Conservation (phyloP, 2,888 invertebrate genomes). For the Eristalis arbustorum region DNA sequence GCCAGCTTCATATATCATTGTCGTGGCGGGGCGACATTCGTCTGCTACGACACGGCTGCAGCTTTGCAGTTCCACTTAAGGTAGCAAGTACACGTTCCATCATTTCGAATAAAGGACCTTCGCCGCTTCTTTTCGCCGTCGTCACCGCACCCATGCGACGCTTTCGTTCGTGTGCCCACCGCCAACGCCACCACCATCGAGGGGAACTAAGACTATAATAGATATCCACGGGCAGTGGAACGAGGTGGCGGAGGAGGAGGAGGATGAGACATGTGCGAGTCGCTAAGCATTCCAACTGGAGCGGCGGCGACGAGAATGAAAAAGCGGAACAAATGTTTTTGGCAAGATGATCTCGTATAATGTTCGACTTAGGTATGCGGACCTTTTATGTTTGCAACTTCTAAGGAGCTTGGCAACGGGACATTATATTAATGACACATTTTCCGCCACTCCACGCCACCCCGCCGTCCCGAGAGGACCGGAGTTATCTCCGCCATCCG, state of each 20-base stretch:
- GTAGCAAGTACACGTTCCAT: slow-evolving; percentile 59
- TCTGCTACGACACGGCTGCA: slow-evolving; percentile 18
- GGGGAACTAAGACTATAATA: not conserved
- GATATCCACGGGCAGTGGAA: not conserved
- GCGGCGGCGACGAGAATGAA: slow-evolving; percentile 50
- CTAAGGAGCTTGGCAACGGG: slow-evolving; percentile 51
- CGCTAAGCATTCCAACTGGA: slow-evolving; percentile 37
- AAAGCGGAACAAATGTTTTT: slow-evolving; percentile 67
- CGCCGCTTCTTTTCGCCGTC: not conserved
- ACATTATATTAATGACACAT: slow-evolving; percentile 69
- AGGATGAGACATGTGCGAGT: slow-evolving; percentile 26
- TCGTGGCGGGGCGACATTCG: slow-evolving; percentile 55
- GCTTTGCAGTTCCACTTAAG: slow-evolving; percentile 22
- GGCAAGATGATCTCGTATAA: slow-evolving; percentile 69
- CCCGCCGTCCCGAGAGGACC: not conserved
- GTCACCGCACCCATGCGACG: no score
- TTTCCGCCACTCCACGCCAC: slow-evolving; percentile 45
- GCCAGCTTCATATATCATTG: slow-evolving; percentile 65
- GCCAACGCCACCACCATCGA: not conserved
- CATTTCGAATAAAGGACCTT: slow-evolving; percentile 53
- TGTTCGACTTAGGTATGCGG: slow-evolving; percentile 68
- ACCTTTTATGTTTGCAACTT: slow-evolving; percentile 53
- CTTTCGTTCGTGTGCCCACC: no score
- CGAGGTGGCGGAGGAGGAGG: not conserved
- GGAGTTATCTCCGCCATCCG: slow-evolving; percentile 26